Base-by-base conservation (phyloP, 2,888 invertebrate species). In the Gymnocheta viridis region DNA sequence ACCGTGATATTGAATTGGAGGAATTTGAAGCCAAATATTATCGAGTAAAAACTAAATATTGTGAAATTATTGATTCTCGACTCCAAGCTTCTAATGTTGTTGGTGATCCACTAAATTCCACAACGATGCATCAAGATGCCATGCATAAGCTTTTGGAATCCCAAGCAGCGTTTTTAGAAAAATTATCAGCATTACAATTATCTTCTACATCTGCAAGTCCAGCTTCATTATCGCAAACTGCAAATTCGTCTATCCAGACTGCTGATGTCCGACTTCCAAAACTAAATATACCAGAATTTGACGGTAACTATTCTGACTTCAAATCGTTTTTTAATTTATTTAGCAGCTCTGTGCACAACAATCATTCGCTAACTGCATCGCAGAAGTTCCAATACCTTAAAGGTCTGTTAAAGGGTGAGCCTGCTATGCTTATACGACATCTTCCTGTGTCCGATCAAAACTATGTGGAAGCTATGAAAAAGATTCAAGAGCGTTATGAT, bases 251-350 rank as follows among this genome's bases (percentile, higher is more conserved):
- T 24, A 12, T 60, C 67, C 69, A 77, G 19, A 12, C 67, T 60
- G 70, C 72, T 70, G 79, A 79, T 32, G 74, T 70, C 58, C n/a
- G 22, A 29, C n/a, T 74, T 10, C 82, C 66, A 14, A 78, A 70
- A 29, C 24, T 58, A 27, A 51, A 51, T 72, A 58, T 58, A 17
- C 58, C 58, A 17, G 58, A 32, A 4, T 32, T 35, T 4, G 3
- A 1, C 2, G 60, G 60, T 38, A 60, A 24, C 12, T 60, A 60
- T 41, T 58, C 69, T 44, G 72, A 27, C 12, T 72, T 58, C 7
- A 58, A 14, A 58, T 44, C 58, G 1, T 69, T 72, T 58, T 58
- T 32, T 44, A 58, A 72, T 17, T 58, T 72, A 41, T 72, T 72
- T 44, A 47, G 2, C 0, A 77, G 27, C 41, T 58, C 19, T 9